Evolutionary conservation across 2,113 vertebrate genomes (phyloP), one percentile per base, ranked within the genome.

Genomic region (Gavia stellata): DNA sequence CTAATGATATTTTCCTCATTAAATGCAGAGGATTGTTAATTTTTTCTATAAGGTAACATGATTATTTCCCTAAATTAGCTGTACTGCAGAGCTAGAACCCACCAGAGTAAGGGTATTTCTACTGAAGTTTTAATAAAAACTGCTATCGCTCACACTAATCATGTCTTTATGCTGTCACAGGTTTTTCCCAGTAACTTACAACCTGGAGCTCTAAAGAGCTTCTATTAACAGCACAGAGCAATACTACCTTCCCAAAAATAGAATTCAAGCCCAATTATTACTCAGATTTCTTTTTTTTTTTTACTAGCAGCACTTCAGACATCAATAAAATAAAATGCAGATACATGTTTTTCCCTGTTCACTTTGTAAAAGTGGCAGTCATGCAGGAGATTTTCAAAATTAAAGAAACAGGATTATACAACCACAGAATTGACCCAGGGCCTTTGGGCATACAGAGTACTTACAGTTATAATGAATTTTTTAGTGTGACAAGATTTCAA

Each of bases 381-480:
- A 92, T 17, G 49, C 86, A 83, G 34, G 34, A 90, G 49, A 88
- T 49, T 62, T 86, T 79, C 66, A 66, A 94, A 96, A 84, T 78
- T 72, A 12, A 84, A 83, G 89, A 91, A 89, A 91, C 14, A 31
- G 52, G 73, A 94, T 95, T 91, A 94, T 68, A 85, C 89, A 94
- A 88, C 53, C 74, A 90, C 86, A 94, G 90, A 94, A 92, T 65
- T 88, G 90, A 91, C 87, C 75, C 56, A 82, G 40, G 34, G 84
- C 81, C 89, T 79, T 75, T 66, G 67, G 86, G 78, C 49, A 93
- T 58, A 65, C 45, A 73, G n/a, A 89, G 14, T 73, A 90, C 45
- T 90, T 83, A 77, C 8, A 92, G 62, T 77, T 82, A 45, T 58
- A 94, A 94, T 96, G 92, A 90, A 87, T 92, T 88, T 90, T 81